These are phyloP conservation scores for Vollenhovia emeryi DNA, from an alignment of 1,140 invertebrate species.

Conservation along the genomic window DNA sequence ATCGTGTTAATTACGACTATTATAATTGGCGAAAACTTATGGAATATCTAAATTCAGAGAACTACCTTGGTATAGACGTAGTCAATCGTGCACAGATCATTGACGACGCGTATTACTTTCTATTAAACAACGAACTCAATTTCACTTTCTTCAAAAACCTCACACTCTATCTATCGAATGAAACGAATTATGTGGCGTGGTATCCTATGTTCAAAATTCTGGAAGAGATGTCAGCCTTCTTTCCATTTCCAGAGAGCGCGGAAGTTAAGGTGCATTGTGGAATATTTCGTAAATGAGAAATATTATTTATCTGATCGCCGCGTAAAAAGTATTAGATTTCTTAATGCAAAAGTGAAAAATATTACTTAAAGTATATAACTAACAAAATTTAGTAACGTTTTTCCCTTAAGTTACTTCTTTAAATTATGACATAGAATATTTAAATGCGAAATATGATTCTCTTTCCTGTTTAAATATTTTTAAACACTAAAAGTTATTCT, in stretches of 20 bases:
- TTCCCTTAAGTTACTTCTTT: too few species aligned
- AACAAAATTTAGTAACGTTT: too few species aligned
- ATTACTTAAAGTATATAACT: too few species aligned
- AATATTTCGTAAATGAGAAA: background rate
- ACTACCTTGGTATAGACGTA: background rate
- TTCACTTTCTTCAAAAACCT: background rate
- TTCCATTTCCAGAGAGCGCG: background rate
- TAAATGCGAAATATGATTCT: too few species aligned
- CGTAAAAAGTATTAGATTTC: background rate
- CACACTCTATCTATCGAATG: background rate
- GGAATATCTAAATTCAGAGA: background rate
- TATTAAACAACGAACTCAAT: background rate
- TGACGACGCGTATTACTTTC: background rate
- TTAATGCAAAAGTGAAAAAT: background rate
- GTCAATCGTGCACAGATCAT: background rate
- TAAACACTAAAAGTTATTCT: too few species aligned
- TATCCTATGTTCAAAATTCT: slow-evolving; percentile 71
- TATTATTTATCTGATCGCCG: slow-evolving; percentile 2
- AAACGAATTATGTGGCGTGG: background rate
- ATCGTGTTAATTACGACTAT: background rate
- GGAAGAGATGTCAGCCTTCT: background rate
- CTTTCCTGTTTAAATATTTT: too few species aligned
- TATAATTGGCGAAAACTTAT: background rate
- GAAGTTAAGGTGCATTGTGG: background rate
- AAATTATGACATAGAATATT: too few species aligned